Evolutionary conservation across 2,113 vertebrate genomes (phyloP).

Genomic region (Gavia stellata): DNA sequence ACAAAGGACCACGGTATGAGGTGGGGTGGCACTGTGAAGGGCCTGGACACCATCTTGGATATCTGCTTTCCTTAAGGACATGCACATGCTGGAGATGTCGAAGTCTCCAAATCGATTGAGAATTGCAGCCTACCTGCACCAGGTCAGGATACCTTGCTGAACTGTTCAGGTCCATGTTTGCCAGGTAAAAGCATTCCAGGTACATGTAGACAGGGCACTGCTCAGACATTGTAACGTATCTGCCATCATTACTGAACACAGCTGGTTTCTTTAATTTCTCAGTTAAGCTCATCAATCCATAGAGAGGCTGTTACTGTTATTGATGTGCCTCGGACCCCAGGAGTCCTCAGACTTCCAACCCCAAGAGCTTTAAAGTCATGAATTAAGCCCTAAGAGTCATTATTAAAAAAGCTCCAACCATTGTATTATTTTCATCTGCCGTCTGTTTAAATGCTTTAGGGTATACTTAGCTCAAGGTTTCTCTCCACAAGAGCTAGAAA

Average conservation of each 20-base stretch:
- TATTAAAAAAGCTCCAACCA: slow-evolving; percentile 43
- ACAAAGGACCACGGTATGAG: fast-evolving
- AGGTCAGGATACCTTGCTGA: neutral
- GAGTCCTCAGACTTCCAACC: slow-evolving; percentile 11
- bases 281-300: slow-evolving; percentile 15
- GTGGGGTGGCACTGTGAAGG: no score
- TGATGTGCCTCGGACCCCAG: slow-evolving; percentile 34
- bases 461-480: slow-evolving; percentile 56
- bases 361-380: slow-evolving; percentile 23
- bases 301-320: slow-evolving; percentile 15
- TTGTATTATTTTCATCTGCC: slow-evolving; percentile 42
- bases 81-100: neutral
- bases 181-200: neutral
- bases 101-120: neutral
- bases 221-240: neutral
- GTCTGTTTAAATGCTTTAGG: slow-evolving; percentile 44
- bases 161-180: neutral
- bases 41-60: neutral
- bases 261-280: neutral
- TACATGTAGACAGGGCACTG: neutral
- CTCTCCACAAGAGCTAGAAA: slow-evolving; percentile 16
- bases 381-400: slow-evolving; percentile 30
- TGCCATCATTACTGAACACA: neutral
- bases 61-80: neutral
- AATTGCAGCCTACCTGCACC: fast-evolving